A percentile compares a stretch with the other conserved stretches of the same genome.
Evolutionary conservation across 2,113 vertebrate genomes (phyloP).

Genomic region (Aspiorhynchus laticeps): DNA sequence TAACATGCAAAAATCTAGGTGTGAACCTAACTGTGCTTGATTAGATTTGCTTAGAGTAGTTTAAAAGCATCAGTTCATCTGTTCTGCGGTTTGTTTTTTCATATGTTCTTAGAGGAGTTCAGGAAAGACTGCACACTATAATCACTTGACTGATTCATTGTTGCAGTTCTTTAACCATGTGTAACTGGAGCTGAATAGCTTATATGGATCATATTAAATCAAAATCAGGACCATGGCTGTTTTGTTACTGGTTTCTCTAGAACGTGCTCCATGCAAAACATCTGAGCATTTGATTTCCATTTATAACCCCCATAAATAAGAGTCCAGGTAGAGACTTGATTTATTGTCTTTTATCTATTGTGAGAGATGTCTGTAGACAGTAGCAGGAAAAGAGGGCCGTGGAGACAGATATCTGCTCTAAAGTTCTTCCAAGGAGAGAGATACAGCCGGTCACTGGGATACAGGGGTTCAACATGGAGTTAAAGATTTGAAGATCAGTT

Average conservation of each 20-base stretch:
- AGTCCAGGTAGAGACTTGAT: slow-evolving; percentile 5
- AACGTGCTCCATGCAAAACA: background rate
- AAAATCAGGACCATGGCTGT: background rate
- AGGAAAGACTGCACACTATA: background rate
- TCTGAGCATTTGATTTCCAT: slow-evolving; percentile 21
- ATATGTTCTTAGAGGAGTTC: slow-evolving; percentile 7
- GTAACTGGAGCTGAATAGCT: slow-evolving; percentile 36
- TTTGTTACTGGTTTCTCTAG: slow-evolving; percentile 12
- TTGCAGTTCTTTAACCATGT: slow-evolving; percentile 16
- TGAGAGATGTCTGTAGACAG: slow-evolving; percentile 20
- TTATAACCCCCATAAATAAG: slow-evolving; percentile 15
- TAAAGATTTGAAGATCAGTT: background rate
- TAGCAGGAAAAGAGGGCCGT: background rate
- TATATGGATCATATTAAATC: slow-evolving; percentile 20
- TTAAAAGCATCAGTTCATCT: slow-evolving; percentile 16
- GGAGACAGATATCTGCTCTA: slow-evolving; percentile 7
- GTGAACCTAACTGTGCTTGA: background rate
- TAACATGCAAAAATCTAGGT: background rate
- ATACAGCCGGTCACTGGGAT: slow-evolving; percentile 5
- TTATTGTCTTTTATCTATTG: slow-evolving; percentile 18
- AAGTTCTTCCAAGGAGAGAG: background rate
- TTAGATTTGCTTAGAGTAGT: slow-evolving; percentile 7
- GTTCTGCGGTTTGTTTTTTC: slow-evolving; percentile 10
- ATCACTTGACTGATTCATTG: slow-evolving; percentile 7
- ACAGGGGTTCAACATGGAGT: background rate